phyloP scores from a whole-genome alignment of 2,888 invertebrate species.

The Saturnia japonica region DNA sequence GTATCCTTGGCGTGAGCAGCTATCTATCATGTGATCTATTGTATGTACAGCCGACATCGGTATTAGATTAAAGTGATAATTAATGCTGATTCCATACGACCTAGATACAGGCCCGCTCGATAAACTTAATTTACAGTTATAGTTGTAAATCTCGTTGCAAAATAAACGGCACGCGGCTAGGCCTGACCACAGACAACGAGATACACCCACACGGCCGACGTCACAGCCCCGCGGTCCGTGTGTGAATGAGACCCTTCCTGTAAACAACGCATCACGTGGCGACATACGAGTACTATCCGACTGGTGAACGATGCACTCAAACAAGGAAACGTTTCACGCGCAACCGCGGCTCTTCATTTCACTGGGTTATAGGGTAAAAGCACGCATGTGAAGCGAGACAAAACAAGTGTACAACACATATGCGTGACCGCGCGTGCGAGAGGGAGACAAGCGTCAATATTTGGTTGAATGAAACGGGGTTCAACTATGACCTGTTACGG shows the following conservation, averaged over 20 bases:
- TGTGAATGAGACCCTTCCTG: conserved; percentile 60
- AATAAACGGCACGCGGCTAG: conserved; percentile 73
- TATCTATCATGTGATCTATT: conserved; percentile 82
- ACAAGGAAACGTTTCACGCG: conserved; percentile 33
- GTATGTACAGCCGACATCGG: conserved; percentile 75
- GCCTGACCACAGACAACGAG: conserved; percentile 77
- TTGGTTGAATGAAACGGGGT: conserved; percentile 72
- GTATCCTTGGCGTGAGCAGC: conserved; percentile 75
- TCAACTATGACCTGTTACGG: conserved; percentile 68
- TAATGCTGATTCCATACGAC: conserved; percentile 82
- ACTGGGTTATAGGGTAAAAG: conserved; percentile 48
- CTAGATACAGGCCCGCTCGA: conserved; percentile 77
- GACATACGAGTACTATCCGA: conserved; percentile 51
- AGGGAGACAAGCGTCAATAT: conserved; percentile 63
- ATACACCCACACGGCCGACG: conserved; percentile 64
- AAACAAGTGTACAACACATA: conserved; percentile 60
- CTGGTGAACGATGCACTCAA: conserved; percentile 33
- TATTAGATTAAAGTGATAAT: conserved; percentile 80
- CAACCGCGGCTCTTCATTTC: conserved; percentile 35
- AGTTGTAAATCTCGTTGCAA: conserved; percentile 81
- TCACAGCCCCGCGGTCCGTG: conserved; percentile 38
- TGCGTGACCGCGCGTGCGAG: conserved; percentile 62
- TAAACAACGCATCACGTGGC: conserved; percentile 62
- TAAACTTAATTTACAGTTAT: conserved; percentile 81
- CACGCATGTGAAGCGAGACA: conserved; percentile 65